phyloP scores from a whole-genome alignment of 2,888 invertebrate genomes.

The Aspidapion aeneum region DNA sequence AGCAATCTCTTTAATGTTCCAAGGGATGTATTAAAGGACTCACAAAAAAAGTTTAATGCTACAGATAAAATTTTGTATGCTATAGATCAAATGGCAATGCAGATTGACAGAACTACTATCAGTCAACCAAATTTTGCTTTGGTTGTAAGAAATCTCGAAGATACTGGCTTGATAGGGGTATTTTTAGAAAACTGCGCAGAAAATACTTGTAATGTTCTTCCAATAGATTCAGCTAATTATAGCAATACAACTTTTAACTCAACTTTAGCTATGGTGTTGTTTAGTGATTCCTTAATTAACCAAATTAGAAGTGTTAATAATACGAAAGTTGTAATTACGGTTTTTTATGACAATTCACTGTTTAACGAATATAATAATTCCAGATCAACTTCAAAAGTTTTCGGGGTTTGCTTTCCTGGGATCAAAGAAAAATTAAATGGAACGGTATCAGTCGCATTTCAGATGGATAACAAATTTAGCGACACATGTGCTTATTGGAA shows the following conservation, averaged over 20 bases:
- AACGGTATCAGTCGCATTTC: constrained; percentile 53
- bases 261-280: constrained; percentile 26
- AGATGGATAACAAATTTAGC: constrained; percentile 29
- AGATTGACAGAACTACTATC: constrained; percentile 8
- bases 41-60: constrained; percentile 26
- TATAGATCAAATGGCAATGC: constrained; percentile 26
- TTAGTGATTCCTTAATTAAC: constrained; percentile 26
- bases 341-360: constrained; percentile 30
- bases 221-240: constrained; percentile 13
- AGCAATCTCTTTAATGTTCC: constrained; percentile 45
- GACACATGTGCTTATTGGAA: constrained; percentile 34
- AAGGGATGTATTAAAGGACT: constrained; percentile 21
- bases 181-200: constrained; percentile 40
- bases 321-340: constrained; percentile 25
- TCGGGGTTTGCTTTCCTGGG: constrained; percentile 54
- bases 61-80: constrained; percentile 30
- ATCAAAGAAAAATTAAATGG: constrained; percentile 51
- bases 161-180: constrained; percentile 48
- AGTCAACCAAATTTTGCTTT: constrained; percentile 48
- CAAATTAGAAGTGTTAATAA: constrained; percentile 23
- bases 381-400: constrained; percentile 44
- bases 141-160: constrained; percentile 43
- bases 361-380: constrained; percentile 28
- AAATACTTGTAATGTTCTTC: constrained; percentile 44
- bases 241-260: constrained; percentile 13